A percentile compares a stretch with the other conserved stretches of the same genome.
Conservation (phyloP, 2,888 invertebrate species). For the Fabriciana adippe region DNA sequence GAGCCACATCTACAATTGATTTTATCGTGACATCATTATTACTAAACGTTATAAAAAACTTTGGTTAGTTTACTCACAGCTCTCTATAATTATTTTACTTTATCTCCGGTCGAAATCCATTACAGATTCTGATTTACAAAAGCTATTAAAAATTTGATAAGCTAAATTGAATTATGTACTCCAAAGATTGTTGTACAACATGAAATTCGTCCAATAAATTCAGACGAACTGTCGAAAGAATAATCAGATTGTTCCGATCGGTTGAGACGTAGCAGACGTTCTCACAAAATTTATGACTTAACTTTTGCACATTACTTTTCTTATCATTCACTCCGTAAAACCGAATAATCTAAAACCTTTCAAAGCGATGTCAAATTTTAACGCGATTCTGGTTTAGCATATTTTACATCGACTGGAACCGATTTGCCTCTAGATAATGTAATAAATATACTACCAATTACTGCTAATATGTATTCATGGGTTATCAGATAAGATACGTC, state of each 20-base stretch:
- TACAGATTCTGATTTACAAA: conserved; percentile 41
- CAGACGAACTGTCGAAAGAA: conserved; percentile 62
- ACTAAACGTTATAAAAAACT: conserved; percentile 40
- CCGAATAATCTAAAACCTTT: conserved; percentile 50
- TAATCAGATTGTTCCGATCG: conserved; percentile 66
- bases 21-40: conserved; percentile 76
- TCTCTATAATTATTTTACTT: conserved; percentile 51
- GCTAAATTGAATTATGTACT: conserved; percentile 28
- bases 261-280: conserved; percentile 71
- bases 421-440: conserved; percentile 42
- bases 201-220: conserved; percentile 35
- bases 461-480: conserved; percentile 61
- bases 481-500: conserved; percentile 58
- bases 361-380: conserved; percentile 29
- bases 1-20: conserved; percentile 67
- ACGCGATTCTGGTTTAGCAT: conserved; percentile 15
- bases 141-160: conserved; percentile 33
- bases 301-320: conserved; percentile 76
- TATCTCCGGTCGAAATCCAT: conserved; percentile 61
- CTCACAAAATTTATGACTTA: conserved; percentile 71
- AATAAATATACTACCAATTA: conserved; percentile 58
- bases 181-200: conserved; percentile 30
- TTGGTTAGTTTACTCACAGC: conserved; percentile 33
- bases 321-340: conserved; percentile 67
- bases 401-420: conserved; percentile 19